These are phyloP conservation scores for Meriones psammophilus DNA, from an alignment of 2,797 vertebrate genomes.

Conservation along the genomic window DNA sequence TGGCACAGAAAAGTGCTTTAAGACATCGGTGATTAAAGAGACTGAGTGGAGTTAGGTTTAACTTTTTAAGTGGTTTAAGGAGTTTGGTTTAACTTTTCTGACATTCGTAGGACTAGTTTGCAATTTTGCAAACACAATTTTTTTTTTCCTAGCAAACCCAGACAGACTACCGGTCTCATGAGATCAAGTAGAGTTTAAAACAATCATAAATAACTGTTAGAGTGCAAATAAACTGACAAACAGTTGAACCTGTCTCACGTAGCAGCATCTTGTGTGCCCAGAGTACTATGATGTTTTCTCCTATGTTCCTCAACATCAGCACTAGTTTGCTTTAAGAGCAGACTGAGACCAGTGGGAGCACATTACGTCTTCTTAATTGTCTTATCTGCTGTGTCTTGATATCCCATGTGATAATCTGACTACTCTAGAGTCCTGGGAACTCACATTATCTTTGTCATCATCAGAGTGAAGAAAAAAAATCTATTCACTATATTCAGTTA, in stretches of 20 bases:
- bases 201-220: constrained; percentile 39
- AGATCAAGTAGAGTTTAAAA: constrained; percentile 44
- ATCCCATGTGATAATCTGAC: constrained; percentile 1
- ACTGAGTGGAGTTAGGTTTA: not conserved
- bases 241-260: not conserved
- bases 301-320: not conserved
- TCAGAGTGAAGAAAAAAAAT: constrained; percentile 54
- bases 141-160: constrained; percentile 51
- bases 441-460: constrained; percentile 53
- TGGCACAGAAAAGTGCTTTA: not conserved
- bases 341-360: not conserved
- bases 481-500: not conserved
- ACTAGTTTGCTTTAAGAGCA: not conserved
- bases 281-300: fast-evolving
- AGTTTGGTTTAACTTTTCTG: constrained; percentile 22
- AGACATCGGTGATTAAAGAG: not conserved
- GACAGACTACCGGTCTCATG: not conserved
- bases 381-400: constrained; percentile 41
- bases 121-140: constrained; percentile 20
- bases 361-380: constrained; percentile 61
- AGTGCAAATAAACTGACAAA: not conserved
- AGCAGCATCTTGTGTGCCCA: fast-evolving
- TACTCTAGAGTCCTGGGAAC: constrained; percentile 8
- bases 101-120: not conserved
- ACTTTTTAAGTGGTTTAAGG: not conserved